Conservation (phyloP, 2,888 invertebrate genomes). For the Dexiosoma caninum region DNA sequence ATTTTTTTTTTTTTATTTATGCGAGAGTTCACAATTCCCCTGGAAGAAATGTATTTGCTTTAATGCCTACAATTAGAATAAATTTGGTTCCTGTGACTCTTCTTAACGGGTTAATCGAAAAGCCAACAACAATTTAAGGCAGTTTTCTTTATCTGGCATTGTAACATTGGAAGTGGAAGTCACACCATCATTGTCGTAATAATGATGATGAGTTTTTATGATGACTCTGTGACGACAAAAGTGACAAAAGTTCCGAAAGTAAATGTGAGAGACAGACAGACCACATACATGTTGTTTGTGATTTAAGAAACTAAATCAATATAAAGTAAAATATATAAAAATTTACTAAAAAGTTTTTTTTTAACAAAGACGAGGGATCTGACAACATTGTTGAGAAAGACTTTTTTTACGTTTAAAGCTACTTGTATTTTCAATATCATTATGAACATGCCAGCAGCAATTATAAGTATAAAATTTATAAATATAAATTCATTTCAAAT, state of each 20-base stretch:
- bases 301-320: slow-evolving; percentile 38
- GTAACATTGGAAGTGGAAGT: slow-evolving; percentile 29
- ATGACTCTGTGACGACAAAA: slow-evolving; percentile 48
- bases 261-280: slow-evolving; percentile 40
- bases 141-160: slow-evolving; percentile 9
- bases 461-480: slow-evolving; percentile 23
- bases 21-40: too few relatives aligned
- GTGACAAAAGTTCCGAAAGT: slow-evolving; percentile 61
- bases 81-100: neutral
- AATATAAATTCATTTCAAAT: too few relatives aligned
- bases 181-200: slow-evolving; percentile 37
- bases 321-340: slow-evolving; percentile 11
- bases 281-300: slow-evolving; percentile 36
- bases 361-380: slow-evolving; percentile 22
- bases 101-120: slow-evolving; percentile 4
- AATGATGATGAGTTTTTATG: slow-evolving; percentile 43
- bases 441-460: neutral
- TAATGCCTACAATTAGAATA: too few relatives aligned
- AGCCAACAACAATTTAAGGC: neutral
- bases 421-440: slow-evolving; percentile 45
- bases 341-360: slow-evolving; percentile 20
- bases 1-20: too few relatives aligned
- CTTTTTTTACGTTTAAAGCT: slow-evolving; percentile 23
- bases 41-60: too few relatives aligned
- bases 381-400: slow-evolving; percentile 24